Evolutionary conservation across 2,797 vertebrate species (phyloP), one percentile per base, ranked within the genome.

Genomic region (Girardinus metallicus): DNA sequence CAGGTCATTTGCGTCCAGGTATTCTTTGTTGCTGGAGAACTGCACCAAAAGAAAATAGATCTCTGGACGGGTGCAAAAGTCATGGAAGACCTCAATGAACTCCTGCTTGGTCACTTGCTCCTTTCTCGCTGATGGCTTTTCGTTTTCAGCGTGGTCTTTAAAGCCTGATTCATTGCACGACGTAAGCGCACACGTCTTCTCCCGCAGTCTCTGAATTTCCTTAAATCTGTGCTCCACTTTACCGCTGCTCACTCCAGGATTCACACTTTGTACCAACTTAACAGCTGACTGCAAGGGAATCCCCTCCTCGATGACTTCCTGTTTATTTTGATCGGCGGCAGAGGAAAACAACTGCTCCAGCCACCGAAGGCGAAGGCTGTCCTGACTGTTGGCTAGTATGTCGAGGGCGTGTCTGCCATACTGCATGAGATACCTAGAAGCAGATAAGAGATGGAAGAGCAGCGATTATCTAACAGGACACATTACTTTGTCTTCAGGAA

Each of bases 21-120:
- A 98, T 94, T 99, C 98, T 94, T 99, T 99, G 97, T 99, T 99
- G 96, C 97, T 98, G 18, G 98, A 99, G 95, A 98, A 99, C 94
- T 98, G 98, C 95, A 99, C 98, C 93, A 99, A 94, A 75, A 99
- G 94, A 86, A 99, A 99, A 93, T 99, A 99, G 92, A 99, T 97
- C 95, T 99, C 98, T 2, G 98, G 97, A 77, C 98, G 96, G 47
- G 98, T 99, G 95, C 98, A 98, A 91, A 99, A 96, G 90, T 98
- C 97, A 71, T 98, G 98, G 90, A 98, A 98, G 90, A 97, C 97
- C 92, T 99, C 96, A 1, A 97, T 95, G 93, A 99, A 98, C 81
- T 99, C 97, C 86, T 96, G 94, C 93, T 97, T 96, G 72, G 96
- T 96, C 83, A 99, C 96, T 0, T 4, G 77, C 74, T 96, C 95